These are phyloP conservation scores for Nomada lathburiana DNA, from an alignment of 2,888 invertebrate species.

Conservation along the genomic window DNA sequence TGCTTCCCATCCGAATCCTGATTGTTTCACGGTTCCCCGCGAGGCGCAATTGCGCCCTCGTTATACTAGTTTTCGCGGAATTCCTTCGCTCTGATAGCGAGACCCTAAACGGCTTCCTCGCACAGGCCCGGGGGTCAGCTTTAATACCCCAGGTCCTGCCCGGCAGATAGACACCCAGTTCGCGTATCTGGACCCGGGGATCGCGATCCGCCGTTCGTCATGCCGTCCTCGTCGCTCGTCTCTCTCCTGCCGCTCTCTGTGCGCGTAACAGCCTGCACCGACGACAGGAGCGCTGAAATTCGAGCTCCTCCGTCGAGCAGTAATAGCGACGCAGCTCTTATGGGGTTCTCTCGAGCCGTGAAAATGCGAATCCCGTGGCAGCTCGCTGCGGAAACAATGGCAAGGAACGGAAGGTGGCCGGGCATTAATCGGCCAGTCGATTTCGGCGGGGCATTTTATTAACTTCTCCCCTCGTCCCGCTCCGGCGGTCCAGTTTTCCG, in stretches of 20 bases:
- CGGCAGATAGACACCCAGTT: not conserved
- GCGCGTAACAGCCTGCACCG: not conserved
- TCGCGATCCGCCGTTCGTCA: constrained; percentile 49
- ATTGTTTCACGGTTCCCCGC: not conserved
- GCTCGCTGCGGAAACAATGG: not conserved
- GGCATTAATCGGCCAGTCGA: not conserved
- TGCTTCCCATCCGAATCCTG: not conserved
- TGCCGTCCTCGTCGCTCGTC: not conserved
- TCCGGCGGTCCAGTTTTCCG: not conserved
- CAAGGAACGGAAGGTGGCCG: too few species aligned
- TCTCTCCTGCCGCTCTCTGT: not conserved
- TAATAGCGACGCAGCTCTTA: constrained; percentile 28
- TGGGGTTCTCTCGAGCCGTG: constrained; percentile 10
- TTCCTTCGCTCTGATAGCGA: constrained; percentile 42
- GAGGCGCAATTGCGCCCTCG: constrained; percentile 15
- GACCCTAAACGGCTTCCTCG: constrained; percentile 27
- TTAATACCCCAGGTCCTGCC: constrained; percentile 23
- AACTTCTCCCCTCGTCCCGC: not conserved
- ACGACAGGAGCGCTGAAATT: constrained; percentile 17
- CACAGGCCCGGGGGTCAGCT: not conserved
- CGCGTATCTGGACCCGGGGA: constrained; percentile 16
- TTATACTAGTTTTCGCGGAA: constrained; percentile 31
- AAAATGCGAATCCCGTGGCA: not conserved
- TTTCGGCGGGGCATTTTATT: not conserved
- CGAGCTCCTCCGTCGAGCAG: constrained; percentile 14